Evolutionary conservation across 2,797 vertebrate species (phyloP).

Genomic region (Hippopotamyrus pictus): DNA sequence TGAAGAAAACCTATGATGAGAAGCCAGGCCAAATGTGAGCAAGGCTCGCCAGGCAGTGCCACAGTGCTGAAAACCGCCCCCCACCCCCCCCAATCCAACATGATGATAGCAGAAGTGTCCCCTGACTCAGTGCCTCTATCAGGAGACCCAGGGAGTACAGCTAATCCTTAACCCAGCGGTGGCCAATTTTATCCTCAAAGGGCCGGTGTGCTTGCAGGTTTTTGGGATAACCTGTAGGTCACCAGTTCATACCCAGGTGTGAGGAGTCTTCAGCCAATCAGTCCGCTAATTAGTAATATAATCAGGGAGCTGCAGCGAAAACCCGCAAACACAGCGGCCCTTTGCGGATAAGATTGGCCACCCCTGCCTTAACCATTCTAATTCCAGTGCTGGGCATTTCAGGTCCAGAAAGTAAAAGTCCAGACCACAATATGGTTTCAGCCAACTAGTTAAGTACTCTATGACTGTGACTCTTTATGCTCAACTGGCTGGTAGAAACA

Average conservation of each 20-base stretch:
- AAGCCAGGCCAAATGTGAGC: background rate
- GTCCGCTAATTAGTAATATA: no score
- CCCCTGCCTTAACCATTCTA: background rate
- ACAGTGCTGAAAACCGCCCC: background rate
- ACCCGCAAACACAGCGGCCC: no score
- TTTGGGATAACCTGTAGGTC: no score
- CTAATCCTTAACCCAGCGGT: background rate
- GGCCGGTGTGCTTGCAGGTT: no score
- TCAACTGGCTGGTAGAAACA: no score
- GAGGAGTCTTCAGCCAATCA: no score
- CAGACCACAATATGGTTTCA: background rate
- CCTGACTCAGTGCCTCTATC: background rate
- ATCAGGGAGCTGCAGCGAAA: no score
- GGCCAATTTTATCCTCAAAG: no score
- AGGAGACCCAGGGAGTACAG: background rate
- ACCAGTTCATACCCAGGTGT: no score
- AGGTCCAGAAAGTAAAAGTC: background rate
- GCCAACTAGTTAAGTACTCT: background rate
- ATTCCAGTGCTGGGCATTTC: background rate
- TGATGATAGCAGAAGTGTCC: background rate
- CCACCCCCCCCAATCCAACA: background rate
- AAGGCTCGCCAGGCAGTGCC: background rate
- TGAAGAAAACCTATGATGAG: background rate
- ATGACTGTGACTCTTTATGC: no score
- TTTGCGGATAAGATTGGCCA: no score